Evolutionary conservation across 2,113 vertebrate genomes (phyloP).

Genomic region (Tauraco erythrolophus): DNA sequence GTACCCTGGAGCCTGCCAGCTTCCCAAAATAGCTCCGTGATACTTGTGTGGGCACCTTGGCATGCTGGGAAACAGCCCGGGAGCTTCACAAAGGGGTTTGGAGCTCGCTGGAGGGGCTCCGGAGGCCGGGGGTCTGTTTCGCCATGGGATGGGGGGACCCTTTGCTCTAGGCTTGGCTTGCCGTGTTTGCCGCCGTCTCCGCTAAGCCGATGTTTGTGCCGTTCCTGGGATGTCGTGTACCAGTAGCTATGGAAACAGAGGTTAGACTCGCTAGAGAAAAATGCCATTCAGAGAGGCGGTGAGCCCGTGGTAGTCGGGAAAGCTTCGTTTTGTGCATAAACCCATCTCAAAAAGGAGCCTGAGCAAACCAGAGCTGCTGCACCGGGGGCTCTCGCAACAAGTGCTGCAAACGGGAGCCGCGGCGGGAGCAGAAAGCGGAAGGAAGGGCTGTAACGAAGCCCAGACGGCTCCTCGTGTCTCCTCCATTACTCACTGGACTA

Average conservation of each 20-base stretch:
- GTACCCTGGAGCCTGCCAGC: not conserved
- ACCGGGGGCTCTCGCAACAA: not conserved
- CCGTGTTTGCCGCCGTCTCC: rapidly evolving
- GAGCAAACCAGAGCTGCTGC: not conserved
- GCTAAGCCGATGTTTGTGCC: not conserved
- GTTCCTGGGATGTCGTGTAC: conserved; percentile 7
- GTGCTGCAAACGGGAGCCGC: not conserved
- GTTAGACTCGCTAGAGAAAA: conserved; percentile 20
- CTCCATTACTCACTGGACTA: conserved; percentile 25
- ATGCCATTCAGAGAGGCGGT: conserved; percentile 2
- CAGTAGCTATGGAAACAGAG: conserved; percentile 66
- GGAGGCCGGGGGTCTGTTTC: rapidly evolving
- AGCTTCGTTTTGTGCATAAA: not conserved
- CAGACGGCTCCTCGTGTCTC: conserved; percentile 34
- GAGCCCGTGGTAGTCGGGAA: not conserved
- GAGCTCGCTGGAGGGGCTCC: not conserved
- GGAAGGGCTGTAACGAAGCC: conserved; percentile 29
- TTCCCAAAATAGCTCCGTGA: conserved; percentile 35
- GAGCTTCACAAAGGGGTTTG: not conserved
- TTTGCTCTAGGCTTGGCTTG: not conserved
- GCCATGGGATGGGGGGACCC: not conserved
- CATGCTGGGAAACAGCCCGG: not conserved
- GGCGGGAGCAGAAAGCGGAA: not conserved
- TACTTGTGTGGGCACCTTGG: not conserved
- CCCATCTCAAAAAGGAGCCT: not conserved